phyloP scores from a whole-genome alignment of 1,140 invertebrate genomes.

The Dendrolimus punctatus region DNA sequence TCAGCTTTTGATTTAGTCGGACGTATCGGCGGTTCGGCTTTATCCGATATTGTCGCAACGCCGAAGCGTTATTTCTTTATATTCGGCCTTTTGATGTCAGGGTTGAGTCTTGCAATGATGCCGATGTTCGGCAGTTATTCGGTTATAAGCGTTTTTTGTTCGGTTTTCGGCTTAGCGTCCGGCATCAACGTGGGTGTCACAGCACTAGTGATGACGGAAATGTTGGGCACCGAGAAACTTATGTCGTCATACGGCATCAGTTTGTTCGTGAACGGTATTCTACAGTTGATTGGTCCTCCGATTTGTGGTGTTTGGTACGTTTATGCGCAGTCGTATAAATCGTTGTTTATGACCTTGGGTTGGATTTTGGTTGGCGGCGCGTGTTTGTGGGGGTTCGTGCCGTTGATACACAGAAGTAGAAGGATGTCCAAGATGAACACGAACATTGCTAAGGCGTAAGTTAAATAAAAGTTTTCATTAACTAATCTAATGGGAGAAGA shows the following conservation, averaged over 20 bases:
- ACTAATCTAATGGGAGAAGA: background rate
- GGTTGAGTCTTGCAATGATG: conserved; percentile 79
- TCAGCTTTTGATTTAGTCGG: conserved; percentile 85
- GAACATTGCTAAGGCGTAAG: conserved; percentile 15
- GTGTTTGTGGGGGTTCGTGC: conserved; percentile 81
- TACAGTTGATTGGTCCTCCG: conserved; percentile 86
- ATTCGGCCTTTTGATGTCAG: conserved; percentile 82
- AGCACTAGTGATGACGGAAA: conserved; percentile 88
- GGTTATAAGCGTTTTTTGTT: conserved; percentile 78
- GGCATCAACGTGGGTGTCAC: conserved; percentile 91
- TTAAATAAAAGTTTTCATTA: background rate
- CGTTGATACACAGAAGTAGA: conserved; percentile 75
- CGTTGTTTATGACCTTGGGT: conserved; percentile 81
- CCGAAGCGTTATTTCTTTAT: conserved; percentile 88
- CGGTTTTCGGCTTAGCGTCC: conserved; percentile 84
- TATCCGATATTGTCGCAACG: conserved; percentile 81
- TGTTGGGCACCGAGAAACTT: conserved; percentile 85
- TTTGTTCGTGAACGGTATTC: conserved; percentile 85
- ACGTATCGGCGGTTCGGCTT: conserved; percentile 84
- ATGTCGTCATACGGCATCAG: conserved; percentile 90
- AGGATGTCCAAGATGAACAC: conserved; percentile 30
- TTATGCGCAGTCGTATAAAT: conserved; percentile 76
- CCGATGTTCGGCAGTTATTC: conserved; percentile 75
- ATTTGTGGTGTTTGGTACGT: conserved; percentile 81
- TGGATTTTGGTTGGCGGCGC: conserved; percentile 82